phyloP scores from a whole-genome alignment of 2,797 vertebrate genomes.

The Chelon labrosus region DNA sequence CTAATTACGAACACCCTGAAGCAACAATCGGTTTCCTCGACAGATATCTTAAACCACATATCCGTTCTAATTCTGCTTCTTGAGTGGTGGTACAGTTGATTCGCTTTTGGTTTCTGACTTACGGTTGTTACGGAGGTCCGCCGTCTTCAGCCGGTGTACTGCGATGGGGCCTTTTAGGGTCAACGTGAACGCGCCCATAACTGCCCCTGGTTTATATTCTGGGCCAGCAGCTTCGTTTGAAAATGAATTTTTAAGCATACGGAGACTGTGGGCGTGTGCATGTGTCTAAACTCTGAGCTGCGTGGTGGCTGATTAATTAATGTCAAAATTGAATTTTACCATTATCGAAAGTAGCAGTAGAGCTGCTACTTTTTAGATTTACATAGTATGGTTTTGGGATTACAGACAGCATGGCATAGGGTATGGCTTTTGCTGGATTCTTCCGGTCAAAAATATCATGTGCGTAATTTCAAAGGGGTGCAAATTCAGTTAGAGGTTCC shows the following conservation, averaged over 20 bases:
- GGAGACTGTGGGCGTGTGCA: slow-evolving; percentile 34
- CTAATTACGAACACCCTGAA: slow-evolving; percentile 23
- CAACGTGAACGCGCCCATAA: slow-evolving; percentile 23
- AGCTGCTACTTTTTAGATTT: not conserved
- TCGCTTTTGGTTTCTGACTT: slow-evolving; percentile 27
- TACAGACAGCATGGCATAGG: not conserved
- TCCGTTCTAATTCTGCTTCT: slow-evolving; percentile 5
- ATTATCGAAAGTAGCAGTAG: slow-evolving; percentile 18
- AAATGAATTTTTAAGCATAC: slow-evolving; percentile 1
- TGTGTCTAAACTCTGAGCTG: slow-evolving; percentile 16
- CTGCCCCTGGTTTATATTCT: not conserved
- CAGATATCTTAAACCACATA: not conserved
- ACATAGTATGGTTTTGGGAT: not conserved
- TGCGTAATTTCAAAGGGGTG: slow-evolving; percentile 24
- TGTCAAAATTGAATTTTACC: slow-evolving; percentile 16
- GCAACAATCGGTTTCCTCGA: slow-evolving; percentile 27
- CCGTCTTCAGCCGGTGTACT: slow-evolving; percentile 41
- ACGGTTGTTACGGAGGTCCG: slow-evolving; percentile 42
- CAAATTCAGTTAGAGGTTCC: not conserved
- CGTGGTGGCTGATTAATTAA: slow-evolving; percentile 33
- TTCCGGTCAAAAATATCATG: not conserved
- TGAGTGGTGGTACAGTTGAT: slow-evolving; percentile 23
- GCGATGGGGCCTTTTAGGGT: slow-evolving; percentile 47
- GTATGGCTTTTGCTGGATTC: not conserved
- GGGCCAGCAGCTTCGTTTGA: not conserved